Evolutionary conservation across 2,888 invertebrate species (phyloP).

Genomic region (Ennomos fuscantarius): DNA sequence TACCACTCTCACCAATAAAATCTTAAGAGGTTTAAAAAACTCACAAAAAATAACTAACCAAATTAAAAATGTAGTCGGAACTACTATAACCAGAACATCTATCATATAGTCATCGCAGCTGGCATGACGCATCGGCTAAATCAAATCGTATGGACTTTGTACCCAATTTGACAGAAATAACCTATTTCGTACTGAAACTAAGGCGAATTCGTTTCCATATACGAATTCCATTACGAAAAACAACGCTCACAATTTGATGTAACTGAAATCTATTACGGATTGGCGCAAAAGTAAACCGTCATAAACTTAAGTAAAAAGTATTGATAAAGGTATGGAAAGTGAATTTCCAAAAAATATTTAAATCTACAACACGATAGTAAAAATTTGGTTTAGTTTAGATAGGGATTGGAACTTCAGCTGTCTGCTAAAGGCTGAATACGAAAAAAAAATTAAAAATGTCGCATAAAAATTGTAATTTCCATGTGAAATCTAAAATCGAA

Average conservation of each 20-base stretch:
- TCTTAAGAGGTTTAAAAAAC: background rate
- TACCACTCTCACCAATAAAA: no score
- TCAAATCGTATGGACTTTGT: conserved; percentile 39
- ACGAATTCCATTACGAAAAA: conserved; percentile 64
- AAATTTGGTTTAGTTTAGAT: no score
- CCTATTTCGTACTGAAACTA: conserved; percentile 34
- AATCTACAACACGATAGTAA: no score
- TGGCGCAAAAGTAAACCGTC: conserved; percentile 31
- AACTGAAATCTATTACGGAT: conserved; percentile 16
- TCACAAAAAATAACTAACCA: conserved; percentile 13
- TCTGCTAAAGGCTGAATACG: no score
- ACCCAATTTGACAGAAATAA: conserved; percentile 39
- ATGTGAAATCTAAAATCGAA: no score
- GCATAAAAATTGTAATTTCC: no score
- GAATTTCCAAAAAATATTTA: no score
- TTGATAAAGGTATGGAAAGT: background rate
- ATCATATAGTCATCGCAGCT: conserved; percentile 31
- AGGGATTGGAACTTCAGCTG: no score
- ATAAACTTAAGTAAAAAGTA: background rate
- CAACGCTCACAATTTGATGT: conserved; percentile 56
- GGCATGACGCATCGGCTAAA: conserved; percentile 37
- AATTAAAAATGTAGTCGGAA: conserved; percentile 21
- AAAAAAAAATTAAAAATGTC: no score
- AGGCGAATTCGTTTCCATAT: conserved; percentile 42
- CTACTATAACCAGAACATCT: conserved; percentile 25